phyloP scores from a whole-genome alignment of 1,140 invertebrate genomes.

The Temnothorax nylanderi region DNA sequence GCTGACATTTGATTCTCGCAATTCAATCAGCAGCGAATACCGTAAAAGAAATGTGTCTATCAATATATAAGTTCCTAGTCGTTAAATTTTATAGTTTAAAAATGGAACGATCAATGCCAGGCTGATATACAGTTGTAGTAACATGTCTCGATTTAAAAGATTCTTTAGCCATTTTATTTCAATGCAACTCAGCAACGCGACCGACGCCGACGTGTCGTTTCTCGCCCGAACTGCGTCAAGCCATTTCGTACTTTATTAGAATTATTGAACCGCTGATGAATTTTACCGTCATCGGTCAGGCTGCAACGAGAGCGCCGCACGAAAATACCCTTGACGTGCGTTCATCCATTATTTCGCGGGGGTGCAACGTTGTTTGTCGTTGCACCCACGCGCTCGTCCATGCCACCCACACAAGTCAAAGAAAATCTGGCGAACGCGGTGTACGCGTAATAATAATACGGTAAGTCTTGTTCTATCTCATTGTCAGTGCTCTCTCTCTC shows the following conservation, averaged over 20 bases:
- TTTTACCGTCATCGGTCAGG: slow-evolving; percentile 39
- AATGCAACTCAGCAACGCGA: background rate
- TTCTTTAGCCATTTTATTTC: background rate
- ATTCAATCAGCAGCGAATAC: background rate
- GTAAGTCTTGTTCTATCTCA: background rate
- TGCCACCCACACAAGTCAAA: slow-evolving; percentile 35
- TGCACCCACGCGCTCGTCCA: background rate
- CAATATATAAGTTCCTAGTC: background rate
- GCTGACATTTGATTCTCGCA: background rate
- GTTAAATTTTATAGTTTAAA: background rate
- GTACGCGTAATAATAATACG: slow-evolving; percentile 55
- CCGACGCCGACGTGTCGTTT: background rate
- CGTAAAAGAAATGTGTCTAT: background rate
- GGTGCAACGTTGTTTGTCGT: slow-evolving; percentile 54
- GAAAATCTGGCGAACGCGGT: slow-evolving; percentile 32
- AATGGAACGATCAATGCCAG: background rate
- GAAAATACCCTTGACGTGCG: slow-evolving; percentile 24
- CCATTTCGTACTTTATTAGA: slow-evolving; percentile 16
- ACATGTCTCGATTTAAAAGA: background rate
- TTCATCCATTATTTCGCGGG: slow-evolving; percentile 45
- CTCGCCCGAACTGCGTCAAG: background rate
- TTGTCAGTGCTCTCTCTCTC: background rate
- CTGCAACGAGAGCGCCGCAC: slow-evolving; percentile 39
- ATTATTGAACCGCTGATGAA: slow-evolving; percentile 54
- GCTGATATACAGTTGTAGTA: background rate